A percentile compares a stretch with the other conserved stretches of the same genome.
Evolutionary conservation across 1,140 invertebrate species (phyloP).

Genomic region (Drosophila pectinifera): DNA sequence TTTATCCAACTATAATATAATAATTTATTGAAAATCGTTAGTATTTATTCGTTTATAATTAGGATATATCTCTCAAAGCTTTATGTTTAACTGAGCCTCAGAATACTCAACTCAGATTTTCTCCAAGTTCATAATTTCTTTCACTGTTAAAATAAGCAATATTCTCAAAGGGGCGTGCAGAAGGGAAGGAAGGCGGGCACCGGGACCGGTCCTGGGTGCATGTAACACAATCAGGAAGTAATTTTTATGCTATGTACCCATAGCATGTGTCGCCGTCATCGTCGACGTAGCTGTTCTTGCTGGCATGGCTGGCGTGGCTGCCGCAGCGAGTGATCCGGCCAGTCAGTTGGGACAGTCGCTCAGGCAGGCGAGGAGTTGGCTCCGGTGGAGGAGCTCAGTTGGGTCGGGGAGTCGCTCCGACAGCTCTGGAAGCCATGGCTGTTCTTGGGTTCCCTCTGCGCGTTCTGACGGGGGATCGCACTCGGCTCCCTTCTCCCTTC

Average conservation of each 20-base stretch:
- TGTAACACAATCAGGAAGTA: conserved; percentile 74
- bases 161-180: conserved; percentile 31
- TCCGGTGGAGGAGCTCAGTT: not conserved
- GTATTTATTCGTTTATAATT: too few species aligned
- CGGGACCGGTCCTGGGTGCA: conserved; percentile 65
- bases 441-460: conserved; percentile 29
- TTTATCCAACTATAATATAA: too few species aligned
- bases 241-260: conserved; percentile 67
- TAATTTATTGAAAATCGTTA: too few species aligned
- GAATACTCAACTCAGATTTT: not conserved
- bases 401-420: conserved; percentile 31
- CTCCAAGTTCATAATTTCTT: not conserved
- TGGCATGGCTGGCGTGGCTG: conserved; percentile 20
- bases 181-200: conserved; percentile 13
- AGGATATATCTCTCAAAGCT: too few species aligned
- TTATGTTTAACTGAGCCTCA: not conserved
- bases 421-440: conserved; percentile 37
- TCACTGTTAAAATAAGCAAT: conserved; percentile 46
- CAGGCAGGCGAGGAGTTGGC: conserved; percentile 32
- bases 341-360: conserved; percentile 60
- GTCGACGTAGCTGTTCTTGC: conserved; percentile 48
- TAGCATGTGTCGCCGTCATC: conserved; percentile 70
- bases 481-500: conserved; percentile 15
- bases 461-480: conserved; percentile 53
- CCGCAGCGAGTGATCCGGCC: conserved; percentile 56